phyloP scores from a whole-genome alignment of 1,140 invertebrate species.

The Lordiphosa clarofinis region DNA sequence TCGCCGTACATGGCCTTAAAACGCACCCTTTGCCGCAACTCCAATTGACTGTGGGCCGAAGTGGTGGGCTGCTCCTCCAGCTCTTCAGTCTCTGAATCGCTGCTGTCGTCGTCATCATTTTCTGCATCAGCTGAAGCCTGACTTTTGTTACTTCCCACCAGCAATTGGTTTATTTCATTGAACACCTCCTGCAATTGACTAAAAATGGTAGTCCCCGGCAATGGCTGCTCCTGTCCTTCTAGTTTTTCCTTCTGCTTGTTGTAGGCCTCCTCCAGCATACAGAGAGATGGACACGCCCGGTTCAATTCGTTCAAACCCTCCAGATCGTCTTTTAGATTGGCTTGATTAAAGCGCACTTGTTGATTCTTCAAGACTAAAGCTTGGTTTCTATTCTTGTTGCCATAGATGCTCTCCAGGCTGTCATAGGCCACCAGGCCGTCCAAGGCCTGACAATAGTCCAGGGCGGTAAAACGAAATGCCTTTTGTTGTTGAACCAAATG shows the following conservation, averaged over 20 bases:
- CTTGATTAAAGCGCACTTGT: conserved; percentile 8
- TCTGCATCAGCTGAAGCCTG: no score
- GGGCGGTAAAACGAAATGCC: conserved; percentile 61
- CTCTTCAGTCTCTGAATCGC: neutral
- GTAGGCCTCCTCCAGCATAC: conserved; percentile 51
- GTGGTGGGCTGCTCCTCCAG: neutral
- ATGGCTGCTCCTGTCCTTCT: conserved; percentile 20
- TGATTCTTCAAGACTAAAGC: conserved; percentile 14
- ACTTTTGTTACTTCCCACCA: conserved; percentile 2
- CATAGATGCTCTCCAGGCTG: conserved; percentile 23
- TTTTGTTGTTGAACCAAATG: conserved; percentile 30
- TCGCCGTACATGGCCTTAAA: conserved; percentile 48
- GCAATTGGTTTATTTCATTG: conserved; percentile 37
- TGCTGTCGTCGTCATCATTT: neutral
- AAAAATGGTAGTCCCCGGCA: conserved; percentile 49
- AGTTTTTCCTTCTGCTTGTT: conserved; percentile 52
- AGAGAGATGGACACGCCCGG: conserved; percentile 20
- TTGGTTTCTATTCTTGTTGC: conserved; percentile 5
- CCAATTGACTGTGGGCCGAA: conserved; percentile 25
- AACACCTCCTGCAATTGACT: conserved; percentile 40
- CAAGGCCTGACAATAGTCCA: conserved; percentile 54
- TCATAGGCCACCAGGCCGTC: conserved; percentile 64
- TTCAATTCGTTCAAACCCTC: conserved; percentile 13
- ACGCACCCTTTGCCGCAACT: conserved; percentile 32
- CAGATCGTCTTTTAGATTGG: conserved; percentile 30